phyloP scores from a whole-genome alignment of 1,140 invertebrate species.

The Diorhabda elongata region DNA sequence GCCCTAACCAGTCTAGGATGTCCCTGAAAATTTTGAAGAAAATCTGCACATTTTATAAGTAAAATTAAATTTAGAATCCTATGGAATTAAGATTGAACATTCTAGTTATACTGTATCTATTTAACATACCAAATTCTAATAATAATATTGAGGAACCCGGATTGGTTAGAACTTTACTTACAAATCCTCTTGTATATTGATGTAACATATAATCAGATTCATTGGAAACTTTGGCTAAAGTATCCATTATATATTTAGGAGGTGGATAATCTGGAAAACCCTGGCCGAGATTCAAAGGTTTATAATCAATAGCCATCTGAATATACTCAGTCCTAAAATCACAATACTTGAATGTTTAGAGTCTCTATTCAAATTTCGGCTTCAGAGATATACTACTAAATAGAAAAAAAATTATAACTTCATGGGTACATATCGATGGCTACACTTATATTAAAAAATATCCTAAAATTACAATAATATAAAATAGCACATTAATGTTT shows the following conservation, averaged over 20 bases:
- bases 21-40: neutral
- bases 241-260: constrained; percentile 77
- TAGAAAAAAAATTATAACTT: neutral
- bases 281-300: constrained; percentile 94
- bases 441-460: neutral
- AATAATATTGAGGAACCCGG: too few relatives aligned
- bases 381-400: neutral
- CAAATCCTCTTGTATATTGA: constrained; percentile 89
- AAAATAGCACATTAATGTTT: neutral
- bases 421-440: neutral
- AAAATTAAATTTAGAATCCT: neutral
- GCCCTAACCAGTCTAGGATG: neutral
- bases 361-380: constrained; percentile 3
- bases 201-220: constrained; percentile 75
- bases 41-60: neutral
- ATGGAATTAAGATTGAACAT: neutral
- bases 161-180: constrained; percentile 43
- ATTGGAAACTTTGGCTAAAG: constrained; percentile 64
- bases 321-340: constrained; percentile 90
- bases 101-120: neutral
- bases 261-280: constrained; percentile 94
- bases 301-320: constrained; percentile 77
- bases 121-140: too few relatives aligned
- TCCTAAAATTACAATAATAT: neutral
- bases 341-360: constrained; percentile 12